phyloP scores from a whole-genome alignment of 2,888 invertebrate genomes.

The Nomada ferruginata region DNA sequence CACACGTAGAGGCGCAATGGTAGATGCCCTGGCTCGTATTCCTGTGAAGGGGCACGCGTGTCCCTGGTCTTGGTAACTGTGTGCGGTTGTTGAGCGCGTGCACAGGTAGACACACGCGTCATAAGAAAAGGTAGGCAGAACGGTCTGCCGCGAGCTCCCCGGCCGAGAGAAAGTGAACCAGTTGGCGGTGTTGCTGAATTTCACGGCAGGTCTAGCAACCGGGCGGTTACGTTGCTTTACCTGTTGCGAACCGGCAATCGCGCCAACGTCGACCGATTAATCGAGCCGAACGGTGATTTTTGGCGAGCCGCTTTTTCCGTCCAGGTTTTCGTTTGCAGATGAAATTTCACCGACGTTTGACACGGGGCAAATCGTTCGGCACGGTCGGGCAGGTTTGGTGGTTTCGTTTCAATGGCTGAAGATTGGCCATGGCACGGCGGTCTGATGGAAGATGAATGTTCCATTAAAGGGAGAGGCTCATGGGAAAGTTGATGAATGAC shows the following conservation, averaged over 20 bases:
- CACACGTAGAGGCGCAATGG: not conserved
- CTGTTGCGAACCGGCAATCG: constrained; percentile 69
- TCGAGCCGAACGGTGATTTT: constrained; percentile 60
- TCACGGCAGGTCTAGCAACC: constrained; percentile 65
- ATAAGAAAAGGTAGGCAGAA: constrained; percentile 61
- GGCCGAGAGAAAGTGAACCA: constrained; percentile 83
- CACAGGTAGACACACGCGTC: constrained; percentile 37
- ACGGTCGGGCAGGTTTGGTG: not conserved
- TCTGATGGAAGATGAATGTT: constrained; percentile 1
- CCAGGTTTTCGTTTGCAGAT: constrained; percentile 30
- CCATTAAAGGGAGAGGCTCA: constrained; percentile 2
- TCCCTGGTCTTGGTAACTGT: not conserved
- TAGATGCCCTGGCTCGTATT: not conserved
- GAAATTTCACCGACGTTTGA: not conserved
- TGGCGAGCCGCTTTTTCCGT: constrained; percentile 58
- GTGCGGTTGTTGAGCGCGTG: constrained; percentile 1
- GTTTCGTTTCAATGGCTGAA: too few species aligned
- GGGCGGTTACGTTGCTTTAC: constrained; percentile 54
- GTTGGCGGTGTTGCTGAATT: constrained; percentile 82
- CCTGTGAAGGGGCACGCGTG: not conserved
- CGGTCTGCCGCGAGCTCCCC: constrained; percentile 72
- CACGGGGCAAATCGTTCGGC: not conserved
- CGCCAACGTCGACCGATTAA: constrained; percentile 58
- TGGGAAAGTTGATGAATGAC: constrained; percentile 31
- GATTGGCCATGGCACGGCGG: not conserved